Conservation (phyloP, 37 sponge, comb jelly and placozoan species). For the Chondrilla cf. caribensis region DNA sequence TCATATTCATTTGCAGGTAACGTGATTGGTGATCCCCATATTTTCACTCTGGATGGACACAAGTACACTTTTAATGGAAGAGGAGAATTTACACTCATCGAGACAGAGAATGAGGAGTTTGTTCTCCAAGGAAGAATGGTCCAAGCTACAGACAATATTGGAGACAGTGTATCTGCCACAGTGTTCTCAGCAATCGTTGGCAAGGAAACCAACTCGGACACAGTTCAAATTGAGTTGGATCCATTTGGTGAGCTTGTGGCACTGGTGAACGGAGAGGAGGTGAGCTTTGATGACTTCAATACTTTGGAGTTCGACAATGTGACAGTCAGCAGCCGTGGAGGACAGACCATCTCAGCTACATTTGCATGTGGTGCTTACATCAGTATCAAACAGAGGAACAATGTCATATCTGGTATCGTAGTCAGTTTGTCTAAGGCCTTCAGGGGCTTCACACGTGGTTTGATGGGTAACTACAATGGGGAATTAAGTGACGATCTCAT, state of each 20-base stretch:
- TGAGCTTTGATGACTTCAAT: background rate
- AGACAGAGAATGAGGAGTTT: constrained; percentile 38
- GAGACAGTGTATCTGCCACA: constrained; percentile 28
- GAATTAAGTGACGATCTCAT: constrained; percentile 51
- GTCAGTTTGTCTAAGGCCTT: constrained; percentile 12
- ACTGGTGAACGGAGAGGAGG: constrained; percentile 18
- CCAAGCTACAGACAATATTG: constrained; percentile 4
- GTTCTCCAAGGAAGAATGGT: constrained; percentile 66
- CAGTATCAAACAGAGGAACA: constrained; percentile 15
- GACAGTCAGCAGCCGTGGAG: background rate
- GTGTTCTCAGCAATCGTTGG: constrained; percentile 68
- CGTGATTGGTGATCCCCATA: constrained; percentile 65
- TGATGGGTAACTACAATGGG: constrained; percentile 72
- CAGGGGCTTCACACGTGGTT: constrained; percentile 22
- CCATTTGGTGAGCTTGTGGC: background rate
- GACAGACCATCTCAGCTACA: constrained; percentile 2
- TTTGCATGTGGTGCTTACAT: constrained; percentile 22
- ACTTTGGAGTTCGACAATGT: background rate
- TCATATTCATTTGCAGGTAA: too few relatives aligned
- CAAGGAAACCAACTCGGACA: constrained; percentile 23
- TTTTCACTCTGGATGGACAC: constrained; percentile 57
- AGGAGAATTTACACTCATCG: constrained; percentile 63
- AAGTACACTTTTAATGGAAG: constrained; percentile 73
- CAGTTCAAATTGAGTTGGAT: constrained; percentile 25
- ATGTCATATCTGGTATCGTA: constrained; percentile 23